Evolutionary conservation across 2,797 vertebrate genomes (phyloP).

Genomic region (Zenarchopterus dispar): DNA sequence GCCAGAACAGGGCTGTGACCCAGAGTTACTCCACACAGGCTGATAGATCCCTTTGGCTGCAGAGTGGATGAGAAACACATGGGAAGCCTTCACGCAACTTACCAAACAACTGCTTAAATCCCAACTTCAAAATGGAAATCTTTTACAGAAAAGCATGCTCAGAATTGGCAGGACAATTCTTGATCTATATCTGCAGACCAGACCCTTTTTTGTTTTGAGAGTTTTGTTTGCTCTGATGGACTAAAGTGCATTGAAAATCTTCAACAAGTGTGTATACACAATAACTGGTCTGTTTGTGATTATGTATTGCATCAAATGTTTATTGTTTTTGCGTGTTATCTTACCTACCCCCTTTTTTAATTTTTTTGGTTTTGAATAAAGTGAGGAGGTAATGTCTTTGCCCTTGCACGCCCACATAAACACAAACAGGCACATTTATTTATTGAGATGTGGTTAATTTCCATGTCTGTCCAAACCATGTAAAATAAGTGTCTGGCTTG

Average conservation of each 20-base stretch:
- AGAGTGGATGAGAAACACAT: slow-evolving; percentile 81
- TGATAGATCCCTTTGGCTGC: slow-evolving; percentile 69
- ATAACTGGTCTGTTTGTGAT: slow-evolving; percentile 18
- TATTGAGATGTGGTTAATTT: too few species aligned
- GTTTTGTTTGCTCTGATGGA: slow-evolving; percentile 21
- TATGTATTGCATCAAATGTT: slow-evolving; percentile 14
- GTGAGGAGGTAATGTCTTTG: too few species aligned
- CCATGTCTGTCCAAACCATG: not conserved
- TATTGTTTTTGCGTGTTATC: not conserved
- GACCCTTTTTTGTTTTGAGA: slow-evolving; percentile 46
- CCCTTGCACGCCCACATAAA: too few species aligned
- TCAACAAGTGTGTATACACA: slow-evolving; percentile 33
- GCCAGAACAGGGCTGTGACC: slow-evolving; percentile 57
- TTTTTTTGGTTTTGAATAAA: not conserved
- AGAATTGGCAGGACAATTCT: slow-evolving; percentile 57
- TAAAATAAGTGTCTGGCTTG: not conserved
- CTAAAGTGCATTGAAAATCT: slow-evolving; percentile 30
- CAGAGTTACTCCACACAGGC: slow-evolving; percentile 65
- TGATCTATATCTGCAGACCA: slow-evolving; percentile 57
- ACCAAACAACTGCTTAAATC: slow-evolving; percentile 64
- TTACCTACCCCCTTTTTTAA: not conserved
- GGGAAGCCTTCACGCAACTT: slow-evolving; percentile 67
- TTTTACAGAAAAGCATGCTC: slow-evolving; percentile 49
- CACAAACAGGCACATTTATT: too few species aligned
- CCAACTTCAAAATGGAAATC: slow-evolving; percentile 53